Percentiles rank a stretch among this genome's conserved stretches.
Conservation (phyloP, 2,888 invertebrate species). For the Cistogaster globosa region DNA sequence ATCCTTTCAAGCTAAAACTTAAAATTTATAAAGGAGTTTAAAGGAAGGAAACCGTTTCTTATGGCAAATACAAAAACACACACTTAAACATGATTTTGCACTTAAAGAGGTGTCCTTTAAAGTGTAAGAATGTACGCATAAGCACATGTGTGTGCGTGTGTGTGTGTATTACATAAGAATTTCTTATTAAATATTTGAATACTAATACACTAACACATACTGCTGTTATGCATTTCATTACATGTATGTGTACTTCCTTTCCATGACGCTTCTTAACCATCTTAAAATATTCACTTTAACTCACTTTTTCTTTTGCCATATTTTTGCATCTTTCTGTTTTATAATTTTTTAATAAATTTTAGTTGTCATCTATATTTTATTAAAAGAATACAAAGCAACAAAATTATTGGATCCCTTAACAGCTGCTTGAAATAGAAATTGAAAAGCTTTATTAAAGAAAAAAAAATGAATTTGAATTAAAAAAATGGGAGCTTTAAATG, state of each 20-base stretch:
- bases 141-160: constrained; percentile 25
- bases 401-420: constrained; percentile 21
- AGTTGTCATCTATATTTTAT: constrained; percentile 31
- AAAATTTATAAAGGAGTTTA: constrained; percentile 27
- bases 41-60: constrained; percentile 31
- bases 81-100: constrained; percentile 81
- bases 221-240: too few species aligned
- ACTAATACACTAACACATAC: too few species aligned
- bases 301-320: constrained; percentile 20
- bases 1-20: constrained; percentile 10
- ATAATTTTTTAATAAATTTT: constrained; percentile 56
- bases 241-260: constrained; percentile 4
- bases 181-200: too few species aligned
- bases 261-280: not conserved
- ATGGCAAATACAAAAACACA: constrained; percentile 65
- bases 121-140: constrained; percentile 7
- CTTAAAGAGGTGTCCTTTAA: constrained; percentile 73
- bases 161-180: constrained; percentile 35
- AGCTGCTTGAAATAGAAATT: constrained; percentile 30
- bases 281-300: constrained; percentile 24
- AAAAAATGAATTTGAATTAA: not conserved
- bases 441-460: constrained; percentile 43
- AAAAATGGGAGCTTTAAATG: not conserved
- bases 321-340: not conserved
- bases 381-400: constrained; percentile 19